These are phyloP conservation scores for Cottoperca gobio DNA, from an alignment of 2,797 vertebrate species.

Conservation along the genomic window DNA sequence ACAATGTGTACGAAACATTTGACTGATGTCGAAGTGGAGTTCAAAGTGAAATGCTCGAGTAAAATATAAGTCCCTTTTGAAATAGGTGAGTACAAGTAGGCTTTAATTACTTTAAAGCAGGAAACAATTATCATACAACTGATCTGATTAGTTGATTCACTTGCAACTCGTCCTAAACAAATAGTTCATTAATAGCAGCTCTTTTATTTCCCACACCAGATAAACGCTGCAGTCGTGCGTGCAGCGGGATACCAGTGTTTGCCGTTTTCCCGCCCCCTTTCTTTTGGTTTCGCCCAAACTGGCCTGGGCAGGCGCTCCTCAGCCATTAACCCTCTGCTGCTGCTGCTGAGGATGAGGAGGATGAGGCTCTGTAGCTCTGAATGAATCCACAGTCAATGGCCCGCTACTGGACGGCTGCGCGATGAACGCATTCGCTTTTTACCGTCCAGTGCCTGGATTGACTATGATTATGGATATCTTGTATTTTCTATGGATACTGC, in stretches of 20 bases:
- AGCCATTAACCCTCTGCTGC: constrained; percentile 46
- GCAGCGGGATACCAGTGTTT: not conserved
- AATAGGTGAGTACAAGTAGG: no score
- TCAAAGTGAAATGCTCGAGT: no score
- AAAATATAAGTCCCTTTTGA: no score
- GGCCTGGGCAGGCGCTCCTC: constrained; percentile 48
- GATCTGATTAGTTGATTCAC: not conserved
- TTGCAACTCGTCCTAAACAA: not conserved
- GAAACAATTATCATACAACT: not conserved
- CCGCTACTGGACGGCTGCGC: constrained; percentile 65
- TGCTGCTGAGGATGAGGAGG: constrained; percentile 9
- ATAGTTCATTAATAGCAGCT: not conserved
- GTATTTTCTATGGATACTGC: constrained; percentile 78
- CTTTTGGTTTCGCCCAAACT: constrained; percentile 78
- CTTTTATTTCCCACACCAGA: not conserved
- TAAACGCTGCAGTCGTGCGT: not conserved
- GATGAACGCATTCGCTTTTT: constrained; percentile 66
- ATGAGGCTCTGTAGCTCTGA: constrained; percentile 51
- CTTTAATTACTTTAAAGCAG: not conserved
- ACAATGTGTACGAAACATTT: no score
- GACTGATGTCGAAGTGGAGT: no score
- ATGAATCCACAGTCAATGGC: constrained; percentile 61
- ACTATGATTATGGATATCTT: constrained; percentile 73
- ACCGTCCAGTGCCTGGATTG: constrained; percentile 50
- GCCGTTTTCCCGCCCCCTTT: constrained; percentile 51